Evolutionary conservation across 30 jellyfish, hydroid and myxozoan genomes (phyloP).

Genomic region (Hydra vulgaris): DNA sequence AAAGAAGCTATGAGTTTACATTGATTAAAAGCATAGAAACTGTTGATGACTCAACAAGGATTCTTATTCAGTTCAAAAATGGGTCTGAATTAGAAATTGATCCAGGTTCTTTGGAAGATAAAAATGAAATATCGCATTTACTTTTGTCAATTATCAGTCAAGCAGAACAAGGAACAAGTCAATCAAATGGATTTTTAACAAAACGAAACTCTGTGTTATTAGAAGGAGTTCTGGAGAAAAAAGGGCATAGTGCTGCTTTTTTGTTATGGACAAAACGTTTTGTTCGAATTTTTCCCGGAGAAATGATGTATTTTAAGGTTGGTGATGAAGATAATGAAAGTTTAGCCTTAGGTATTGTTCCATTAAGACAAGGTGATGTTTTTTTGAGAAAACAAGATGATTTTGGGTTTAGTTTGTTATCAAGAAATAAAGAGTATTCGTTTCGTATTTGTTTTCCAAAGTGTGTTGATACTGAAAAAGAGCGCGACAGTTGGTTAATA

Average conservation of each 20-base stretch:
- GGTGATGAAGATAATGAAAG: slow-evolving; percentile 68
- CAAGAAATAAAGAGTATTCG: slow-evolving; percentile 55
- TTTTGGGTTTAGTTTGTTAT: slow-evolving; percentile 49
- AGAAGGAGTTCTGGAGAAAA: slow-evolving; percentile 71
- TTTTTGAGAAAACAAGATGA: slow-evolving; percentile 50
- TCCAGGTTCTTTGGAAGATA: slow-evolving; percentile 63
- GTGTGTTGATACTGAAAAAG: slow-evolving; percentile 27
- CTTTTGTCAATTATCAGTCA: slow-evolving; percentile 41
- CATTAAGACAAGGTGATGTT: slow-evolving; percentile 45
- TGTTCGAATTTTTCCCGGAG: slow-evolving; percentile 60
- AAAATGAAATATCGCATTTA: slow-evolving; percentile 53
- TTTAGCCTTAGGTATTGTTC: slow-evolving; percentile 59
- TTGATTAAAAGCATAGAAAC: slow-evolving; percentile 48
- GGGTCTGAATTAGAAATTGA: slow-evolving; percentile 63
- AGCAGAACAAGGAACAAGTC: slow-evolving; percentile 32
- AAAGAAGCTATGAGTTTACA: slow-evolving; percentile 37
- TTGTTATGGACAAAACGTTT: slow-evolving; percentile 78
- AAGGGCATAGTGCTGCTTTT: slow-evolving; percentile 84
- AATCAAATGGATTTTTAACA: slow-evolving; percentile 9
- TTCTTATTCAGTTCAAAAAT: slow-evolving; percentile 46
- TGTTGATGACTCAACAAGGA: slow-evolving; percentile 77
- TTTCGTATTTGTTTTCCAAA: slow-evolving; percentile 41
- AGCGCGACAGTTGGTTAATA: slow-evolving; percentile 76
- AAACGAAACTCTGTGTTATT: slow-evolving; percentile 24
- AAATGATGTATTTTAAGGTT: slow-evolving; percentile 54